phyloP scores from a whole-genome alignment of 2,888 invertebrate genomes.

The Andrena dorsata region DNA sequence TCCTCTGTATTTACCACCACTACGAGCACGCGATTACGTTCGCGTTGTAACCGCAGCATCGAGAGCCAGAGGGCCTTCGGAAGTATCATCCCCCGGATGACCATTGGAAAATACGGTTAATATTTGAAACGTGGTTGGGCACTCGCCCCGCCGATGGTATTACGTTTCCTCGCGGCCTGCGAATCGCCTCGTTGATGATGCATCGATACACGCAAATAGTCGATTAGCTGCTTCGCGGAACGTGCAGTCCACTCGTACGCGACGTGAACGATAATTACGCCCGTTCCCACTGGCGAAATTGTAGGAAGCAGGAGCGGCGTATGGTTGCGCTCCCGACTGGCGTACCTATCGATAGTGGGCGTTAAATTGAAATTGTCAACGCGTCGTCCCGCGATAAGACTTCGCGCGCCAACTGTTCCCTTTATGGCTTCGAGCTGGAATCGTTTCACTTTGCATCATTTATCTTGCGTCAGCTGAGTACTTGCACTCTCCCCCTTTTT shows the following conservation, averaged over 20 bases:
- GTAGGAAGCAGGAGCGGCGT: not conserved
- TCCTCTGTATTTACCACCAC: not conserved
- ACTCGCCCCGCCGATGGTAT: not conserved
- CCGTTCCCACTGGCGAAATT: not conserved
- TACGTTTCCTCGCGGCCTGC: not conserved
- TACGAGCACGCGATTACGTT: not conserved
- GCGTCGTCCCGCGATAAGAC: constrained; percentile 28
- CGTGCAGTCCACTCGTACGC: not conserved
- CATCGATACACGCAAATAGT: constrained; percentile 1
- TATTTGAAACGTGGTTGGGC: constrained; percentile 11
- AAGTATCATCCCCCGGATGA: not conserved
- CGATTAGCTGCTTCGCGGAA: not conserved
- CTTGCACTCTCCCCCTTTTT: not conserved
- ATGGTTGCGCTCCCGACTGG: constrained; percentile 8
- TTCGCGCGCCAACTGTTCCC: not conserved
- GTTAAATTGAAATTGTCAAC: constrained; percentile 34
- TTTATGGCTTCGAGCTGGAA: constrained; percentile 25
- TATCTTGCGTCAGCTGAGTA: not conserved
- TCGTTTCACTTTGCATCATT: constrained; percentile 18
- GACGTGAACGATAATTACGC: not conserved
- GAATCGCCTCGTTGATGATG: not conserved
- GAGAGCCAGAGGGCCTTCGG: not conserved
- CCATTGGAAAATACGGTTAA: constrained; percentile 24
- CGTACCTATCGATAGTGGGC: constrained; percentile 12
- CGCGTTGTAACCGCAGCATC: constrained; percentile 2